Evolutionary conservation across 2,888 invertebrate genomes (phyloP), one percentile per base, ranked within the genome.

Genomic region (Andricus curvator): DNA sequence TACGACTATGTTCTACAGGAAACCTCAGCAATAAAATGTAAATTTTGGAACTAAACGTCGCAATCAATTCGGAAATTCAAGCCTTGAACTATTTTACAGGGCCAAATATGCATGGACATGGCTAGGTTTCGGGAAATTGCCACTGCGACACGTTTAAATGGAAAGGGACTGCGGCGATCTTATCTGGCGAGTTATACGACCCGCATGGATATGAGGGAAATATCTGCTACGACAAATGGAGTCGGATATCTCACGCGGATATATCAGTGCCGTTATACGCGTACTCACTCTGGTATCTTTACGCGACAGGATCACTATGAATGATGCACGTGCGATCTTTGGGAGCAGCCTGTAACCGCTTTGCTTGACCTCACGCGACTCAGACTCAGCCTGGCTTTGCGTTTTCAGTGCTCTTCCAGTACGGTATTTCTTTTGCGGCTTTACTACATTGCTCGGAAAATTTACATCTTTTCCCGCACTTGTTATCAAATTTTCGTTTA

Each of bases 41-140:
- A 56, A 56, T 56, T 56, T 56, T 56, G 56, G 8, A 56, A n/a
- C n/a, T n/a, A 56, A 56, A 8, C n/a, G n/a, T n/a, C 9, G 9
- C n/a, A 56, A 17, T 17, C 11, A 56, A 56, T 56, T 51, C 11
- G 56, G 56, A n/a, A 56, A 56, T n/a, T 56, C 56, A 11, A 99
- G 0, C 98, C 98, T 93, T 99, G 86, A 99, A 96, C 0, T 98
- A 98, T 94, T 98, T 98, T 51, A 17, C 99, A 98, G 89, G 99
- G 91, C 4, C 98, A 96, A 93, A 97, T 97, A 93, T 99, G 99
- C 80, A 99, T 95, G 3, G 99, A 99, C 93, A 96, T 99, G 4
- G 99, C 96, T 17, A 99, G 97, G 97, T 48, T 74, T 74, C 56
- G 74, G 74, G 56, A 74, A 56, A 74, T 74, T 74, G 56, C 74